Percentiles rank a stretch among this genome's conserved stretches.
phyloP scores from a whole-genome alignment of 2,888 invertebrate genomes.

The Dusona sp. region DNA sequence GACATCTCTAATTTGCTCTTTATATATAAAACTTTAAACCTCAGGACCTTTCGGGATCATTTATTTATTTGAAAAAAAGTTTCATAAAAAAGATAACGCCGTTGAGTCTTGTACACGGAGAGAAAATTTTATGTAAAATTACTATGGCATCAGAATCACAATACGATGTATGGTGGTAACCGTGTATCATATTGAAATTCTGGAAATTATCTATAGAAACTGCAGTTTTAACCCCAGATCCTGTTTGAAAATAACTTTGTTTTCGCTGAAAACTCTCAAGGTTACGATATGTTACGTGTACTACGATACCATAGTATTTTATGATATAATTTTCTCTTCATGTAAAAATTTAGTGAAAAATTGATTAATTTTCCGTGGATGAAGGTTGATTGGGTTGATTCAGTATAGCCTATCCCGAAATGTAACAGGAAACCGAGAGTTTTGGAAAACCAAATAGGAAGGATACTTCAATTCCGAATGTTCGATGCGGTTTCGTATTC shows the following conservation, averaged over 20 bases:
- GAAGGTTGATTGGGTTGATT: neutral
- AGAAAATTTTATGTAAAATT: neutral
- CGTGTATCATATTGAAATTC: neutral
- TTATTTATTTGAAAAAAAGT: neutral
- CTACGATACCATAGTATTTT: neutral
- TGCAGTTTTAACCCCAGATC: too few relatives aligned
- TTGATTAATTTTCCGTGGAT: neutral
- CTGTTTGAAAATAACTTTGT: neutral
- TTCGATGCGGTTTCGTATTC: conserved; percentile 22
- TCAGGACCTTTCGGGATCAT: neutral
- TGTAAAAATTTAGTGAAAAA: neutral
- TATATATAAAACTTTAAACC: neutral
- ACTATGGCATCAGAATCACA: neutral
- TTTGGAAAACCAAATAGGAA: neutral
- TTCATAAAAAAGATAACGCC: neutral
- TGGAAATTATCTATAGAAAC: too few relatives aligned
- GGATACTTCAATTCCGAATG: conserved; percentile 8
- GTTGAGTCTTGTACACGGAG: neutral
- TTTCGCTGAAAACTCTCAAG: neutral
- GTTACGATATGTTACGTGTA: neutral
- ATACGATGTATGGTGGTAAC: too few relatives aligned
- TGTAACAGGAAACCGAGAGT: conserved; percentile 2
- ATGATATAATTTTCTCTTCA: neutral
- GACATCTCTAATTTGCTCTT: neutral
- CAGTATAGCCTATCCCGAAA: neutral